Base-by-base conservation (phyloP, 2,113 vertebrate species). In the Grallaria varia region DNA sequence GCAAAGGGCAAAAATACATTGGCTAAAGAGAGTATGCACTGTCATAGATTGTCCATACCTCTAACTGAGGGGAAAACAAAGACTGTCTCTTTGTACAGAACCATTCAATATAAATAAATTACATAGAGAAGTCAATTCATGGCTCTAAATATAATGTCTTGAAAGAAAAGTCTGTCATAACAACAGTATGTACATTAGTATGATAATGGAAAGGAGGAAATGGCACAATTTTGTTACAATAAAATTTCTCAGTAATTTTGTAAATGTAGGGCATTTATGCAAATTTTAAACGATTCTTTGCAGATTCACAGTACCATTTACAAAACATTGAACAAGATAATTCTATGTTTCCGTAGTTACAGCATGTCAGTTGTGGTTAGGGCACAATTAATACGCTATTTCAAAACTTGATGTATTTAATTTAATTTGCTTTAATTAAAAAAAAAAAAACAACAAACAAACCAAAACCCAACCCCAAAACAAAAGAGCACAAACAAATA, bases 271-370 rank as follows among this genome's bases (percentile, higher is more conserved):
- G 67, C 21, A 42, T 94, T 94, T 93, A 94, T 60, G 79, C 17
- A 83, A 79, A 93, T 93, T 94, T 67, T 79, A 64, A 76, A 81
- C 37, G 24, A 60, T 69, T 81, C 52, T 73, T 79, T 90, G 25
- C 28, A 73, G 25, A 86, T 92, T 88, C 39, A 75, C 40, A 74
- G 53, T 64, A 47, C 71, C 35, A 84, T 90, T 93, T 87, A 47
- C 52, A 75, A 95, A 96, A 95, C 28, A 87, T 6, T 87, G 76
- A 84, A 78, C 44, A 79, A 69, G 49, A 82, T 96, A 97, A 96
- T 96, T 93, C n/a, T 66, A 52, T 71, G 69, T 88, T 97, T 89
- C 67, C 79, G 69, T 84, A 88, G 52, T 60, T 93, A 62, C 79
- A 90, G 19, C 55, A n/a, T 82, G 73, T 72, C 59, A 82, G 7